Conservation (phyloP, 2,113 vertebrate species). For the Egretta garzetta region DNA sequence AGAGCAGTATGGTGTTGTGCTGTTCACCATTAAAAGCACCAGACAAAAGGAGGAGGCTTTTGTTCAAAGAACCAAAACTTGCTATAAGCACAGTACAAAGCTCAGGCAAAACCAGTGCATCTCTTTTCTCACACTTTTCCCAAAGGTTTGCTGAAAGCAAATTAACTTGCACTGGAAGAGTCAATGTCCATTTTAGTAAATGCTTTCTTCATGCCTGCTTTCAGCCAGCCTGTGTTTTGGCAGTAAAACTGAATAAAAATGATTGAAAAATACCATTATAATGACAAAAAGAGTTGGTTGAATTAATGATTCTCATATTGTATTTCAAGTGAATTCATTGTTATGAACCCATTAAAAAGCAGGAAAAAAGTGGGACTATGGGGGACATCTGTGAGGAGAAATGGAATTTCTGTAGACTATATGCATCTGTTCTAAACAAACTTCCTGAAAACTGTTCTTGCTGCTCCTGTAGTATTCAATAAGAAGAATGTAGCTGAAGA, state of each 20-base stretch:
- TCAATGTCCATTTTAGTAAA: neutral
- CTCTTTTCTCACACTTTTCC: neutral
- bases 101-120: neutral
- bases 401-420: neutral
- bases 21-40: neutral
- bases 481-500: neutral
- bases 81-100: neutral
- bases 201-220: neutral
- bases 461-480: neutral
- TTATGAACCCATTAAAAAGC: neutral
- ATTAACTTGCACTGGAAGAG: neutral
- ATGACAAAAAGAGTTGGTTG: neutral
- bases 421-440: neutral
- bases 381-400: neutral
- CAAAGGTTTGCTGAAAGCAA: neutral
- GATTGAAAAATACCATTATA: neutral
- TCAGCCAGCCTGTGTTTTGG: neutral
- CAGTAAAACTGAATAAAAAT: neutral
- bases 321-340: neutral
- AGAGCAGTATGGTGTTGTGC: neutral
- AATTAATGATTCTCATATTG: neutral
- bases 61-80: neutral
- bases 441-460: neutral
- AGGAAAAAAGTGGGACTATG: neutral
- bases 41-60: neutral